These are phyloP conservation scores for Copidosoma floridanum DNA, from an alignment of 1,140 invertebrate genomes.

Conservation along the genomic window DNA sequence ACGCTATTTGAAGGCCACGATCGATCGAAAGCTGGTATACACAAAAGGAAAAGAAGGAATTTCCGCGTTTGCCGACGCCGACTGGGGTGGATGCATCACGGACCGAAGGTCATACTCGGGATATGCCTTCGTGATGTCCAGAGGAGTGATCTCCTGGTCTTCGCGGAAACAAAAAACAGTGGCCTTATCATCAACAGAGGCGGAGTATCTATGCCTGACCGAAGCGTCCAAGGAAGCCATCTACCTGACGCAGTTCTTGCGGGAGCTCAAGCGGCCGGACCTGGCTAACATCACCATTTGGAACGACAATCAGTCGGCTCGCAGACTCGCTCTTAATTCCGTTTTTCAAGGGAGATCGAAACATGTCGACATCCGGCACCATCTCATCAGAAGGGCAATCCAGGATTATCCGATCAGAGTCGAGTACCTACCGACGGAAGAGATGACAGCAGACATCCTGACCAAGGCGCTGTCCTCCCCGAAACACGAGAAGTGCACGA, in stretches of 20 bases:
- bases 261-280: no score
- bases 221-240: conserved; percentile 6
- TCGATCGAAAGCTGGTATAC: not conserved
- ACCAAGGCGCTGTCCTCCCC: no score
- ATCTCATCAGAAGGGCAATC: not conserved
- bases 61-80: conserved; percentile 25
- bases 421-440: no score
- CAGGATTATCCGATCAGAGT: not conserved
- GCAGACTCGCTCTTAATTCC: no score
- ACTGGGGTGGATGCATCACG: conserved; percentile 25
- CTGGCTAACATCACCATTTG: not conserved
- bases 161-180: conserved; percentile 23
- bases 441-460: not conserved
- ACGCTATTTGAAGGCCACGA: conserved; percentile 35
- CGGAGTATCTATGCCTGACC: conserved; percentile 17
- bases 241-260: no score
- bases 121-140: conserved; percentile 20
- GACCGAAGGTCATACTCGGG: conserved; percentile 32
- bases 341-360: no score
- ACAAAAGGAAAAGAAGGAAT: not conserved
- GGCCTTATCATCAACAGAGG: conserved; percentile 29
- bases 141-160: conserved; percentile 21
- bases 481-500: no score
- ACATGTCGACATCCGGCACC: not conserved
- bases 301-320: no score